These are phyloP conservation scores for Himalopsyche kuldschensis DNA, from an alignment of 2,888 invertebrate genomes.

Conservation along the genomic window DNA sequence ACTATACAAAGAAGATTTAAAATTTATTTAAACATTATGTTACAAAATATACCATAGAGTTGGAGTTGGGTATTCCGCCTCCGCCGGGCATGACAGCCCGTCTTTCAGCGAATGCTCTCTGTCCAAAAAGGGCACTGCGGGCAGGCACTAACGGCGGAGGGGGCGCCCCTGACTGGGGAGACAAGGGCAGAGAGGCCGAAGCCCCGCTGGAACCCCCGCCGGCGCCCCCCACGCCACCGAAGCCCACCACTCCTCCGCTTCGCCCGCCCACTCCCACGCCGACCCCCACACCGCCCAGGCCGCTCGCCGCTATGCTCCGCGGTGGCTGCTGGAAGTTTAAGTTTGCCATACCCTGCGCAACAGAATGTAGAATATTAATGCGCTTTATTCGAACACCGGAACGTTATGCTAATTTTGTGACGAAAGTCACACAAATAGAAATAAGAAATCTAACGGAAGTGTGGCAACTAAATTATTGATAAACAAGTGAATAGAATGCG, in stretches of 20 bases:
- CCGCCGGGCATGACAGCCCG: slow-evolving; percentile 67
- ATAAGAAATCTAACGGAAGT: too few species aligned
- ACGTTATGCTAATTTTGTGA: neutral
- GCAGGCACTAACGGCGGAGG: slow-evolving; percentile 60
- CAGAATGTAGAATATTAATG: neutral
- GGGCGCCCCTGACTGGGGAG: slow-evolving; percentile 56
- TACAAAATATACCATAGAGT: slow-evolving; percentile 54
- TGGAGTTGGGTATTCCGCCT: slow-evolving; percentile 51
- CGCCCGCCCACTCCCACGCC: slow-evolving; percentile 61
- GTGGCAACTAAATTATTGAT: too few species aligned
- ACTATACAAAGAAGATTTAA: too few species aligned
- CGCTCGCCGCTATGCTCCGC: slow-evolving; percentile 81
- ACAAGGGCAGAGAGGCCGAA: slow-evolving; percentile 46
- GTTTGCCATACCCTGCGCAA: slow-evolving; percentile 82
- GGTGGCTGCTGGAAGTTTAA: slow-evolving; percentile 88
- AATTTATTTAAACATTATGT: neutral
- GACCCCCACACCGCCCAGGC: slow-evolving; percentile 52
- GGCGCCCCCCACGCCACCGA: slow-evolving; percentile 54
- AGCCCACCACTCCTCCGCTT: slow-evolving; percentile 53
- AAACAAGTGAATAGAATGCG: too few species aligned
- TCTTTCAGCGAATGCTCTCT: slow-evolving; percentile 77
- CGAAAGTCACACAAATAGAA: too few species aligned
- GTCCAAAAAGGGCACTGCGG: slow-evolving; percentile 66
- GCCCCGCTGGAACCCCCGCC: slow-evolving; percentile 54
- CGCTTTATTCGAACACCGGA: neutral